Evolutionary conservation across 2,113 vertebrate species (phyloP).

Genomic region (Alces alces): DNA sequence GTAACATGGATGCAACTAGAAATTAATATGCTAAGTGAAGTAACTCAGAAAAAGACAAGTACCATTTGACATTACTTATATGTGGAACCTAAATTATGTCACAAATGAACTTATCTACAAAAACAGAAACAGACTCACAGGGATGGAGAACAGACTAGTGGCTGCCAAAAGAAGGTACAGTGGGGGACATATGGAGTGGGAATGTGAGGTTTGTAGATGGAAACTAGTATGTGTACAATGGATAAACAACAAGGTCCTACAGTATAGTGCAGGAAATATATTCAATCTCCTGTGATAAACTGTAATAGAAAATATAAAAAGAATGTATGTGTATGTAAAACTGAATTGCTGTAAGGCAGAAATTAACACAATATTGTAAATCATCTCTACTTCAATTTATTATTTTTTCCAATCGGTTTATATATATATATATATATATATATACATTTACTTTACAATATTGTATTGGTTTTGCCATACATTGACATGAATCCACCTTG

Average conservation of each 20-base stretch:
- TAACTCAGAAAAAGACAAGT: background rate
- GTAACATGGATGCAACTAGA: background rate
- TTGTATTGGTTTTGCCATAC: too few species aligned
- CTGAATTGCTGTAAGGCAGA: background rate
- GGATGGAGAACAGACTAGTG: background rate
- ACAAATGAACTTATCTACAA: background rate
- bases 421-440: too few species aligned
- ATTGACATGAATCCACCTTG: too few species aligned
- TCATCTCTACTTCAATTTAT: background rate
- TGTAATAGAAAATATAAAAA: background rate
- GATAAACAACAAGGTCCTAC: background rate
- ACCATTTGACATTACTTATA: background rate
- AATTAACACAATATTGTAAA: background rate
- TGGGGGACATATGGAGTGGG: background rate
- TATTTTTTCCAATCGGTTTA: too few species aligned
- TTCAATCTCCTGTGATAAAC: background rate
- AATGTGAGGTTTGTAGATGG: background rate
- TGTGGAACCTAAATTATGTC: background rate
- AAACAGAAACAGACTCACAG: background rate
- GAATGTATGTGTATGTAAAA: background rate
- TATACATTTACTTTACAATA: too few species aligned
- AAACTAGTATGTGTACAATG: background rate
- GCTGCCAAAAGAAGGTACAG: background rate
- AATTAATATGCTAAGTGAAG: background rate
- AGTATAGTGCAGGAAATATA: background rate